Evolutionary conservation across 2,797 vertebrate genomes (phyloP).

Genomic region (Pachyuromys duprasi): DNA sequence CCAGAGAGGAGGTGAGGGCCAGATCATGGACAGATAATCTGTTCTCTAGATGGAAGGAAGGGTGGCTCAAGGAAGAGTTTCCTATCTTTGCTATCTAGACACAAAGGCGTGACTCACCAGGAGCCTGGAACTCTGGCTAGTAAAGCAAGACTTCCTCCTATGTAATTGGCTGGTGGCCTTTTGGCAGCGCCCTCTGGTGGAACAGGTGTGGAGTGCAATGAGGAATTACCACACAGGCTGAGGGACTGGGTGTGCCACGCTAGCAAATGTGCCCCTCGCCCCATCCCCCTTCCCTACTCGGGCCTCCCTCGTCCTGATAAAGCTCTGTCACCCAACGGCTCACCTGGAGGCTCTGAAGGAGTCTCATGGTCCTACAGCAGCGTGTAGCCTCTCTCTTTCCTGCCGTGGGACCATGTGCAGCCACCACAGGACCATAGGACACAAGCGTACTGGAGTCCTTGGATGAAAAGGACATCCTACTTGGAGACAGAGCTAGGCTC

Average conservation of each 20-base stretch:
- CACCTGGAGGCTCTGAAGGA: background rate
- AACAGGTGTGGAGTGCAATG: background rate
- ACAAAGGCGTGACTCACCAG: background rate
- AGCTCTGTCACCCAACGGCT: background rate
- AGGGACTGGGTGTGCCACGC: background rate
- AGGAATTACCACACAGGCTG: background rate
- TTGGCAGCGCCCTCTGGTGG: background rate
- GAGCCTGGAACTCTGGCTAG: background rate
- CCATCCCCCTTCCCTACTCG: too few relatives aligned
- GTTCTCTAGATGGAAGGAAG: background rate
- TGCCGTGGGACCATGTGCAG: background rate
- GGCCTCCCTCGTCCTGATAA: background rate
- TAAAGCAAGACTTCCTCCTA: background rate
- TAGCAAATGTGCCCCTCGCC: too few relatives aligned
- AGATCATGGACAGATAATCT: background rate
- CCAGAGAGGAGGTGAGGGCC: background rate
- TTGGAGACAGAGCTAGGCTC: background rate
- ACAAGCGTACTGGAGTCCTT: background rate
- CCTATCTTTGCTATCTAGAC: background rate
- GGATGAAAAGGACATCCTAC: background rate
- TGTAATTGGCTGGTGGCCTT: background rate
- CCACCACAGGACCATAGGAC: accelerated
- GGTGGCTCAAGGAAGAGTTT: background rate
- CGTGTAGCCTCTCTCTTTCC: background rate
- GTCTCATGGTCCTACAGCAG: background rate